Percentiles rank a stretch among this genome's conserved stretches.
These are phyloP conservation scores for Mastigias papua DNA, from an alignment of 30 jellyfish, hydroid and myxozoan genomes.

Conservation along the genomic window DNA sequence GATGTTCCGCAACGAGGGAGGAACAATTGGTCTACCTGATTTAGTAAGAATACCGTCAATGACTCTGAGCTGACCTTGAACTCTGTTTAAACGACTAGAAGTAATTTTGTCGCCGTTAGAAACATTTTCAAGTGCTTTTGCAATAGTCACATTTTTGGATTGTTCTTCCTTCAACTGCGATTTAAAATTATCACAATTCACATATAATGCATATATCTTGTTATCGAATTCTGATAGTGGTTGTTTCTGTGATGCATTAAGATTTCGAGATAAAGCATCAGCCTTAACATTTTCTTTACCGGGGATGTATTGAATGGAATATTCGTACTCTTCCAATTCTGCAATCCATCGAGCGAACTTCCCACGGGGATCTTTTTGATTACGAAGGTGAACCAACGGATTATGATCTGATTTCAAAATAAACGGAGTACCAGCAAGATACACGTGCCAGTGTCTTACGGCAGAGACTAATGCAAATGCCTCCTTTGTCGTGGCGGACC, in stretches of 20 bases:
- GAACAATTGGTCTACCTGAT: slow-evolving; percentile 53
- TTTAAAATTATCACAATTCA: slow-evolving; percentile 4
- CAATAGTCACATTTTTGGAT: slow-evolving; percentile 1
- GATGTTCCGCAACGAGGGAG: slow-evolving; percentile 35
- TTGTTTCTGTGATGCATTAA: slow-evolving; percentile 15
- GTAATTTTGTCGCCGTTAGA: neutral
- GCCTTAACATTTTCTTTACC: slow-evolving; percentile 67
- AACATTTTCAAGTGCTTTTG: slow-evolving; percentile 1
- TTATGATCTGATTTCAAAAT: slow-evolving; percentile 48
- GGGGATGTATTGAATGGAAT: slow-evolving; percentile 47
- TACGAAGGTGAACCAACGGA: slow-evolving; percentile 43
- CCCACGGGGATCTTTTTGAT: slow-evolving; percentile 72
- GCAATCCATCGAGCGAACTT: slow-evolving; percentile 60
- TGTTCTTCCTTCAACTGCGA: slow-evolving; percentile 43
- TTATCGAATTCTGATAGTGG: slow-evolving; percentile 28
- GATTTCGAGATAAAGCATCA: slow-evolving; percentile 44
- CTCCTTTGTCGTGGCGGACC: slow-evolving; percentile 66
- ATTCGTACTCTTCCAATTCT: slow-evolving; percentile 67
- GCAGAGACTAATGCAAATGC: slow-evolving; percentile 57
- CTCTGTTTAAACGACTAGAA: slow-evolving; percentile 16
- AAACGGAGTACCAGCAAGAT: slow-evolving; percentile 59
- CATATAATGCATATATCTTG: slow-evolving; percentile 45
- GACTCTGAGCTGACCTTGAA: slow-evolving; percentile 19
- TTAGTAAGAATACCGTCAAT: slow-evolving; percentile 20
- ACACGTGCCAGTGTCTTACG: slow-evolving; percentile 63